Evolutionary conservation across 2,888 invertebrate species (phyloP).

Genomic region (Laspeyria flexula): DNA sequence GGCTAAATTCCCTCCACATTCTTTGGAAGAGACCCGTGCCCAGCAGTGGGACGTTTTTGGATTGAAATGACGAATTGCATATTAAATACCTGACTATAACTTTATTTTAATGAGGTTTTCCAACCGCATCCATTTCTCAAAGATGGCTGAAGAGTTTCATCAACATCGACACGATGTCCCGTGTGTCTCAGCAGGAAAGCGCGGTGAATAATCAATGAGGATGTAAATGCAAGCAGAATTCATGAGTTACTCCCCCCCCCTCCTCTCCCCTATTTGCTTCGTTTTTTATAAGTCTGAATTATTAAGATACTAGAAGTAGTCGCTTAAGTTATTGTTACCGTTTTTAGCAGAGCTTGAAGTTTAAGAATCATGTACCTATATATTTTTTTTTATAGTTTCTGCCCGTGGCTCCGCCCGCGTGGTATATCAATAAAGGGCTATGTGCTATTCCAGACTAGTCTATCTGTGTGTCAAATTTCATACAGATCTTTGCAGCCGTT

Average conservation of each 20-base stretch:
- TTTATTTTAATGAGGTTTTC: conserved; percentile 2
- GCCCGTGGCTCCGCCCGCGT: too few relatives aligned
- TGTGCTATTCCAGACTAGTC: too few relatives aligned
- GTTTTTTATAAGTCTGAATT: conserved; percentile 79
- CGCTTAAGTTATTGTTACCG: conserved; percentile 74
- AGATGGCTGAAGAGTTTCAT: conserved; percentile 15
- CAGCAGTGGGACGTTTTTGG: too few relatives aligned
- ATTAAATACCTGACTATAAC: too few relatives aligned
- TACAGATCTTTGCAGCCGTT: too few relatives aligned
- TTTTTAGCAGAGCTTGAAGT: conserved; percentile 15
- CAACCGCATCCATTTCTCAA: conserved; percentile 22
- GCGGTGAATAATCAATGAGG: conserved; percentile 71
- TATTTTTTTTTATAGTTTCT: too few relatives aligned
- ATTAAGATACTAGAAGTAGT: conserved; percentile 67
- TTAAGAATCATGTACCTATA: neutral
- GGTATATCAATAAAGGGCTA: too few relatives aligned
- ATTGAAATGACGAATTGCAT: too few relatives aligned
- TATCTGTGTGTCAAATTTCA: too few relatives aligned
- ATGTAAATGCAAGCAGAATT: conserved; percentile 73
- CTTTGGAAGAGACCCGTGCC: too few relatives aligned
- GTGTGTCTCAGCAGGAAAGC: conserved; percentile 39
- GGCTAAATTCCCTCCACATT: too few relatives aligned
- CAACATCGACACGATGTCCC: conserved; percentile 40
- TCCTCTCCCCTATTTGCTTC: conserved; percentile 57
- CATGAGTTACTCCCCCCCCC: conserved; percentile 49